phyloP scores from a whole-genome alignment of 2,113 vertebrate species.

The Seriola quinqueradiata region DNA sequence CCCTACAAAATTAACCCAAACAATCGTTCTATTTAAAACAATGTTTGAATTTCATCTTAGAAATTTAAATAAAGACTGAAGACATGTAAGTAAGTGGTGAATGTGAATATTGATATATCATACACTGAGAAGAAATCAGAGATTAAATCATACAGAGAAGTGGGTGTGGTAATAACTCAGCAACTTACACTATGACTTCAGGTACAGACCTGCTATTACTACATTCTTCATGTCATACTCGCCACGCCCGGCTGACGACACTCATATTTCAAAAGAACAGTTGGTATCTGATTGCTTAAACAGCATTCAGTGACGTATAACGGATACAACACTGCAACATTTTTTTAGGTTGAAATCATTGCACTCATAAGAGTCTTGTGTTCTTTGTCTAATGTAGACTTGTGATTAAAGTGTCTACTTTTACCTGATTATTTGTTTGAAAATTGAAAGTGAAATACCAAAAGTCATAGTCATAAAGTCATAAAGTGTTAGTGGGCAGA shows the following conservation, averaged over 20 bases:
- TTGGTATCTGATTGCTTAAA: neutral
- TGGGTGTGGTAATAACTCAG: constrained; percentile 23
- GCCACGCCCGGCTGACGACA: constrained; percentile 50
- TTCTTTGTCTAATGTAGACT: neutral
- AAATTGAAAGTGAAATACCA: neutral
- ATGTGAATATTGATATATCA: neutral
- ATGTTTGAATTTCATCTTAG: neutral
- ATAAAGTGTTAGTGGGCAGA: neutral
- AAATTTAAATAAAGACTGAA: neutral
- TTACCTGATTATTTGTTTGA: neutral
- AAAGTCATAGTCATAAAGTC: neutral
- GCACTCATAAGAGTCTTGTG: neutral
- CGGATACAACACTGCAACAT: neutral
- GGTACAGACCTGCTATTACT: constrained; percentile 41
- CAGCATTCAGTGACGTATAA: neutral
- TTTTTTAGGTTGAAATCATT: neutral
- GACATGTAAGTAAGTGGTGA: neutral
- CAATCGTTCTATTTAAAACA: too few species aligned
- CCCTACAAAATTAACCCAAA: neutral
- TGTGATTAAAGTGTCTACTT: neutral
- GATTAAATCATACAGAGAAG: constrained; percentile 17
- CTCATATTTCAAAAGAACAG: constrained; percentile 26
- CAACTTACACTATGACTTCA: constrained; percentile 18
- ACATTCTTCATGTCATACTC: constrained; percentile 29
- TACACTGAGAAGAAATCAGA: neutral